Base-by-base conservation (phyloP, 2,797 vertebrate genomes). In the Coendou prehensilis region DNA sequence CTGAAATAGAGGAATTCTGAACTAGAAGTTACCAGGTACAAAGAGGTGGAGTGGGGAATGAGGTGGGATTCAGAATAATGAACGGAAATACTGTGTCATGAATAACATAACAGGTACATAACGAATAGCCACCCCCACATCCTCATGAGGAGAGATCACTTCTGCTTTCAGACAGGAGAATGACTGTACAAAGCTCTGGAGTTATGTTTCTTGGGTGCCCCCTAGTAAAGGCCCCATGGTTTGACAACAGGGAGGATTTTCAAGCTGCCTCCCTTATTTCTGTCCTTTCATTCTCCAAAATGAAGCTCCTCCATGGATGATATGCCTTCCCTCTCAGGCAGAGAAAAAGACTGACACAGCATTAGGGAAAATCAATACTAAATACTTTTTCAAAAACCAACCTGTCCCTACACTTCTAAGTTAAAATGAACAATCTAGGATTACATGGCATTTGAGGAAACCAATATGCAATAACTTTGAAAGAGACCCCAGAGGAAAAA, bases 251-350 rank as follows among this genome's bases (percentile, higher is more conserved):
- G 23, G 28, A 41, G 82, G 23, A 79, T 76, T 11, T 91, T 93
- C 47, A 95, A 50, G 23, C 4, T 92, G 50, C 22, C 83, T 95
- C 37, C 28, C 7, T 94, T 87, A 82, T 87, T 94, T 95, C 83
- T 83, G 37, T 80, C 52, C n/a, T 61, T 91, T 87, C 9, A 41
- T 9, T 1, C 3, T 93, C 30, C 67, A 59, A 87, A 87, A 56
- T 41, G 89, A 95, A 95, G 50, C 30, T 91, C 52, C 52, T 6
- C 33, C 9, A 18, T 56, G 18, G 33, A 56, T 75, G 8, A 59
- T 82, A 87, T 22, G 4, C 45, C 5, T 95, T 79, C 57, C 1
- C 15, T 92, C 61, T 93, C 78, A 92, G 18, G 7, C 52, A 64
- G 63, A 94, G 69, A 93, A 94, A 76, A 41, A 89, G n/a, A 78